Conservation (phyloP, 1,140 invertebrate genomes). For the Periplaneta americana region DNA sequence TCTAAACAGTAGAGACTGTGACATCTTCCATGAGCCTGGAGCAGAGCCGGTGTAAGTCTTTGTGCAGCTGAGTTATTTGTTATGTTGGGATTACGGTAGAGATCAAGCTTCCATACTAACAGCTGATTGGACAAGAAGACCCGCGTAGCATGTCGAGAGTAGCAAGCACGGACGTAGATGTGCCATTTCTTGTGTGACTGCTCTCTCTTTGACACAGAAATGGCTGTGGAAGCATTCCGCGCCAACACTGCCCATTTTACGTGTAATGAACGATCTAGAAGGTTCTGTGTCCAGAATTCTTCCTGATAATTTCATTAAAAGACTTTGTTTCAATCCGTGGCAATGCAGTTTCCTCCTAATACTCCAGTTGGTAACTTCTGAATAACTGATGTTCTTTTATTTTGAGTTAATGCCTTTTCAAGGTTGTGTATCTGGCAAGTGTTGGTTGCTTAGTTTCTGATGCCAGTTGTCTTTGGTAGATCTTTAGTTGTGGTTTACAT, state of each 20-base stretch:
- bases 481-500: no score
- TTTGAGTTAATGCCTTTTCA: not conserved
- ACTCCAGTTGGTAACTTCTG: not conserved
- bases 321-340: not conserved
- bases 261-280: not conserved
- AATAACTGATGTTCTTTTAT: not conserved
- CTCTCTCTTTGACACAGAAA: not conserved
- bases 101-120: not conserved
- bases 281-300: not conserved
- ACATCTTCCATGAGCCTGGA: not conserved
- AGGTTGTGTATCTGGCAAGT: not conserved
- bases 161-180: not conserved
- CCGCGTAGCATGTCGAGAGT: not conserved
- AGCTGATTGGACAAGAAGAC: not conserved
- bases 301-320: not conserved
- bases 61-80: not conserved
- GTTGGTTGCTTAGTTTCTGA: no score
- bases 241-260: not conserved
- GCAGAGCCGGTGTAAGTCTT: not conserved
- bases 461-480: no score
- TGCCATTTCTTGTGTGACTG: not conserved
- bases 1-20: slow-evolving; percentile 24
- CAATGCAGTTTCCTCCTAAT: not conserved
- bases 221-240: not conserved
- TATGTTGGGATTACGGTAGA: not conserved